Evolutionary conservation across 2,113 vertebrate genomes (phyloP).

Genomic region (Neomonachus schauinslandi): DNA sequence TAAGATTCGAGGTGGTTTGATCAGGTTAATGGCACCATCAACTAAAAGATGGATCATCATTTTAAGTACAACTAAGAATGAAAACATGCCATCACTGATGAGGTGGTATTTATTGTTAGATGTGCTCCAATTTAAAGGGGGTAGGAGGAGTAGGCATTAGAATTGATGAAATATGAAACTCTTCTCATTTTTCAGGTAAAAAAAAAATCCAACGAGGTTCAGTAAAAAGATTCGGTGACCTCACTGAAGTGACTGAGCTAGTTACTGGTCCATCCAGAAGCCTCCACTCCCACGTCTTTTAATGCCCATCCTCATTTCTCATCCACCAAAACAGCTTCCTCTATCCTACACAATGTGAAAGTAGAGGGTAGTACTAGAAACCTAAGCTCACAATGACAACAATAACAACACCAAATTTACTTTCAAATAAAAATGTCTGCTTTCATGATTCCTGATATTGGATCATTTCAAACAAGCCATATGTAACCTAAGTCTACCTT

Average conservation of each 20-base stretch:
- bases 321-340: neutral
- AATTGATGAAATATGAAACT: neutral
- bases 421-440: neutral
- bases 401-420: neutral
- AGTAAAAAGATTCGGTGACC: neutral
- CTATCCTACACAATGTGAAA: neutral
- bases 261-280: neutral
- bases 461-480: neutral
- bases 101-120: neutral
- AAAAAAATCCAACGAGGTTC: neutral
- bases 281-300: neutral
- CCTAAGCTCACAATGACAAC: neutral
- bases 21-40: neutral
- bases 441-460: neutral
- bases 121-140: neutral
- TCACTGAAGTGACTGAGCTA: neutral
- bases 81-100: neutral
- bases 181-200: neutral
- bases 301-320: neutral
- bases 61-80: neutral
- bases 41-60: neutral
- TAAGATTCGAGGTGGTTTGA: neutral
- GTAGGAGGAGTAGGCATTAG: neutral
- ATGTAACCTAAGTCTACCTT: neutral
- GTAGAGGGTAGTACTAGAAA: neutral